Evolutionary conservation across 2,113 vertebrate species (phyloP), one percentile per base, ranked within the genome.

Genomic region (Halichoeres trimaculatus): DNA sequence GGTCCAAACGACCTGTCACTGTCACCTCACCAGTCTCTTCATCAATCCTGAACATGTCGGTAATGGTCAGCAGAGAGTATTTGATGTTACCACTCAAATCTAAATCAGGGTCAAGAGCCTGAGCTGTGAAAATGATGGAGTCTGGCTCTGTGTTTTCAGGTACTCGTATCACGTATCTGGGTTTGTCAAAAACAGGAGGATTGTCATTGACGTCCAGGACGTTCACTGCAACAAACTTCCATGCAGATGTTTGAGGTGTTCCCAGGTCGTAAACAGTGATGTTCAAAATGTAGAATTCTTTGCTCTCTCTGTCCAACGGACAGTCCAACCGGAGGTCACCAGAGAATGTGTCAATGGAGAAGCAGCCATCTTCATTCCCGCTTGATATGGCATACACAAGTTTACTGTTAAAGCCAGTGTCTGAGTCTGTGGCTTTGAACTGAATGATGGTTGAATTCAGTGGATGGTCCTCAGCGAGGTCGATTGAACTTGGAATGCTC

Each of bases 121-220:
- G 93, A 17, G 96, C 87, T 20, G 95, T 93, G 55, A 95, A 94
- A 38, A 99, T 64, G 17, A 91, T 92, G 16, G 94, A 93, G 35
- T 96, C 95, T 13, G 86, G 36, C 52, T 93, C 93, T 41, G 93
- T 91, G 70, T 96, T 94, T 85, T 99, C 98, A 13, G 93, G 91
- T 81, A 98, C 80, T 0, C 52, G 85, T 51, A 96, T 70, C 81
- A 96, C 94, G 59, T 96, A 97, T 35, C 93, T 94, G 24, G 93
- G 92, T n/a, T 95, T 94, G 57, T 94, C 82, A 74, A 99, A 99
- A 67, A 85, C 73, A 34, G 98, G 98, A 2, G 93, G 89, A 8
- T 97, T 96, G 77, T 99, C 98, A 19, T 99, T 99, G 71, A 92
- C 92, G 84, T 99, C 98, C 85, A 95, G 65, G 66, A 99, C 89